Evolutionary conservation across 2,113 vertebrate genomes (phyloP), one percentile per base, ranked within the genome.

Genomic region (Leptosomus discolor): DNA sequence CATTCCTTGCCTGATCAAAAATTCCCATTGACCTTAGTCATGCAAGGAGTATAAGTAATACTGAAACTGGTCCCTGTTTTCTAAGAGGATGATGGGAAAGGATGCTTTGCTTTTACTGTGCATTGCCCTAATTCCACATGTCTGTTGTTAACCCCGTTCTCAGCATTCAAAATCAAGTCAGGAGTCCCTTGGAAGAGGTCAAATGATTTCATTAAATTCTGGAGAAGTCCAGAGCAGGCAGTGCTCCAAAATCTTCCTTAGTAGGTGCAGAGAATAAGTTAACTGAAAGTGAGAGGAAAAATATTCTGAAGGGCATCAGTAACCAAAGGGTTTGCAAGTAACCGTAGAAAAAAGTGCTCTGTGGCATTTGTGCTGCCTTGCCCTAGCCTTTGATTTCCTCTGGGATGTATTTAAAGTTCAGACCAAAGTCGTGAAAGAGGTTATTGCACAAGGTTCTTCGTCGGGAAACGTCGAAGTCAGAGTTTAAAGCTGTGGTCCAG

Each of bases 291-390:
- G 36, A 48, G 80, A 86, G 32, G 27, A 32, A 54, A 30, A 56
- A 60, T 58, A n/a, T 30, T 95, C 53, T 7, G 1, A 15, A 53
- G 77, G 50, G 30, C 74, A 39, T 24, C 60, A 12, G 51, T 5
- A 46, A n/a, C 60, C 48, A 10, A 39, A 82, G 54, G 78, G 15
- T 73, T 68, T 57, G 90, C 81, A 90, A 22, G 84, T 80, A 68
- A 29, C 41, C 0, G 0, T 6, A 2, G 51, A 29, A 12, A 76
- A 51, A 53, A 77, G 30, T 0, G 29, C 41, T 73, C 50, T 0
- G 17, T 87, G 85, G 45, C 77, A 36, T 50, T 78, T 70, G 41
- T 24, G 77, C 68, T 65, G 85, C 91, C 5, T 36, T 50, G n/a
- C 43, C 39, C 53, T 73, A 34, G 29, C 43, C 74, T 60, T 61